Base-by-base conservation (phyloP, 37 sponge, comb jelly and placozoan species). In the Agelas oroides region DNA sequence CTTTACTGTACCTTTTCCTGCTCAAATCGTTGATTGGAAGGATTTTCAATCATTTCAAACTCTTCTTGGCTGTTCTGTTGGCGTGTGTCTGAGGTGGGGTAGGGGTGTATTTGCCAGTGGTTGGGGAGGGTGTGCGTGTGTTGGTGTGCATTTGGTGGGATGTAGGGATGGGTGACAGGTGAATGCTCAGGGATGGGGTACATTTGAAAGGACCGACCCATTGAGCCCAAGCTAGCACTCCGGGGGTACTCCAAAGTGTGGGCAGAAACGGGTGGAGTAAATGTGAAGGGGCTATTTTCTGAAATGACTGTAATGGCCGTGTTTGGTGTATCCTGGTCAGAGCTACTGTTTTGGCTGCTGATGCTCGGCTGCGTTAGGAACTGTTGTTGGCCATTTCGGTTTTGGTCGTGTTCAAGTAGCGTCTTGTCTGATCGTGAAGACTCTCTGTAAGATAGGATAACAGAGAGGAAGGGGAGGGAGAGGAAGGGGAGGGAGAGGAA, bases 1-100 rank as follows among this genome's bases (percentile, higher is more conserved):
- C 46, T 46, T 3, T 46, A 46, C 6, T 8, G 3, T 46, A 71
- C 73, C 46, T 46, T 71, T 71, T 46, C 24, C 27, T 46, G 6
- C 39, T 71, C 53, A 71, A 71, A 71, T 38, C 15, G 18, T 14
- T 8, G 23, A 16, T 71, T 46, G 18, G 14, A 28, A 0, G 84
- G 84, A 25, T 84, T 84, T 11, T 84, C 84, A 2, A 66, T 84
- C 84, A 84, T 84, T 0, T 55, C 75, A 15, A 64, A 25, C 13
- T 53, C 66, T 39, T 41, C 65, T 53, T 35, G 53, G 11, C 28
- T 60, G 38, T 64, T 34, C 24, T 59, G 27, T 8, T 32, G 63
- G 34, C 17, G 53, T 5, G 36, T 14, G 81, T 21, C 38, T 38
- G 73, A 21, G 16, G 5, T 2, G 62, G n/a, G n/a, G 62, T 23